phyloP scores from a whole-genome alignment of 2,113 vertebrate species.

The Thinocorus orbignyianus region DNA sequence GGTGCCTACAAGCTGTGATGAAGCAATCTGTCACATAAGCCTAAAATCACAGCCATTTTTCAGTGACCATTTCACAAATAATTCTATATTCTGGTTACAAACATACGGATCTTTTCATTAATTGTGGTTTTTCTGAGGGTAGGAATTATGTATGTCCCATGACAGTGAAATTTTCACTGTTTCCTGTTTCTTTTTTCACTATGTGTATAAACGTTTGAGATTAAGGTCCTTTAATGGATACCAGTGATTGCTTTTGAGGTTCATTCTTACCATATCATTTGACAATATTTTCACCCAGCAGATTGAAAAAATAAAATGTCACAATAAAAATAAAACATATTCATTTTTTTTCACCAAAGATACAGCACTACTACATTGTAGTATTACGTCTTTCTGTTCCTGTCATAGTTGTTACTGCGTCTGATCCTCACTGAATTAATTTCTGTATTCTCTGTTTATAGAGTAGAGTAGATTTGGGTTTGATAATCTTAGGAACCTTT shows the following conservation, averaged over 20 bases:
- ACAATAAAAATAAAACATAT: background rate
- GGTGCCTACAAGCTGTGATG: accelerated
- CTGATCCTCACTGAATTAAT: background rate
- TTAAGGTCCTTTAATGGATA: background rate
- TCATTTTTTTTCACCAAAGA: background rate
- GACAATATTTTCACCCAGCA: background rate
- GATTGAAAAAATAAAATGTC: background rate
- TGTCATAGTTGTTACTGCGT: background rate
- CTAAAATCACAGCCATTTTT: background rate
- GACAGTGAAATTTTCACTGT: background rate
- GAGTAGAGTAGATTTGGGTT: background rate
- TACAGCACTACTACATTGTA: background rate
- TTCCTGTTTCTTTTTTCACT: background rate
- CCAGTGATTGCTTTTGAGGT: background rate
- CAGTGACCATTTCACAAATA: background rate
- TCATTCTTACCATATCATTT: background rate
- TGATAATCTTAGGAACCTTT: background rate
- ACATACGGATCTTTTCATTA: background rate
- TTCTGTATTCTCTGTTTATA: background rate
- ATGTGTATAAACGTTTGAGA: background rate
- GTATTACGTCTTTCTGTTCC: background rate
- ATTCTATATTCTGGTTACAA: background rate
- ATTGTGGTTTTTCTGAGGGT: background rate
- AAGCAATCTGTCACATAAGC: background rate
- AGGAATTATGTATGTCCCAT: background rate